Evolutionary conservation across 2,113 vertebrate species (phyloP), one percentile per base, ranked within the genome.

Genomic region (Sphyrna mokarran): DNA sequence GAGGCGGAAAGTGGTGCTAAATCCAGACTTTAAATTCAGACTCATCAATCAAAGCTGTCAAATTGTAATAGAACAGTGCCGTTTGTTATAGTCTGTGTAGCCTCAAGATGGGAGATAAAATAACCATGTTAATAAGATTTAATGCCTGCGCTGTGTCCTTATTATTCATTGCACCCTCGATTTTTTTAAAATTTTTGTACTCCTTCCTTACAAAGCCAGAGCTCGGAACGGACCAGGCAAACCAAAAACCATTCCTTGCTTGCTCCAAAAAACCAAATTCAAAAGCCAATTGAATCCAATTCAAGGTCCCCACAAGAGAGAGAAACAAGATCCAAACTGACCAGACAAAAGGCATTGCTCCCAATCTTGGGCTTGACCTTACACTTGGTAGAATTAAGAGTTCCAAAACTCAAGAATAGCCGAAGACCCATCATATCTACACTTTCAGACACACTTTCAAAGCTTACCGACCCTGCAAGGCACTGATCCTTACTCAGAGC

Each of bases 11-110:
- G 43, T 54, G 68, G 48, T 95, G 26, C 68, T 69, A 95, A 95
- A 95, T 72, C 23, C 94, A 72, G 94, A 76, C 69, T 72, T 95
- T 76, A 48, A 69, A 95, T 22, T 18, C 63, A 14, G 5, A 33
- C 29, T 72, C 94, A 95, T 95, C 43, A 95, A 95, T 95, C 94
- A 95, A 76, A 72, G 6, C 94, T 95, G 94, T 95, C 94, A 54
- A 68, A 8, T 95, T 95, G 63, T 94, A 43, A 70, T 70, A 8
- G 66, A 94, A 43, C 40, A 54, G 69, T 11, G 37, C 11, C 69
- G 70, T 43, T 69, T 40, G 61, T 70, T 70, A 22, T 69, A 66
- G 43, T 37, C 68, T 48, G 93, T 70, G 68, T 40, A 48, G 13
- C 48, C 68, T 37, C n/a, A 48, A 70, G 66, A 11, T 72, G 40